phyloP scores from a whole-genome alignment of 2,797 vertebrate genomes.

The Myioborus miniatus region DNA sequence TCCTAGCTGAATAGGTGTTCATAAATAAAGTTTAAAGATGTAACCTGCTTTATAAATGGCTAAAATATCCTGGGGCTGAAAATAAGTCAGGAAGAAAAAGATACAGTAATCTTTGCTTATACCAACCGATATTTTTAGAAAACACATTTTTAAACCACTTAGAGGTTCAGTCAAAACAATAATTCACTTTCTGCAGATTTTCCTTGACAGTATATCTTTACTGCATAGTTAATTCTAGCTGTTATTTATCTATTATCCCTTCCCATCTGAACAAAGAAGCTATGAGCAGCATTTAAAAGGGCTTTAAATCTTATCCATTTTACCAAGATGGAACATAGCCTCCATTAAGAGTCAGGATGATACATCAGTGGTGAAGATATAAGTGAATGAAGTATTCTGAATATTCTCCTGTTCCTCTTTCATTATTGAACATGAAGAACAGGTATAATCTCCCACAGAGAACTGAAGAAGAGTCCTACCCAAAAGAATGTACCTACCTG shows the following conservation, averaged over 20 bases:
- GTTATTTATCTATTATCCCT: background rate
- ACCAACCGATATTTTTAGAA: background rate
- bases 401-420: background rate
- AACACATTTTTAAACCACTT: slow-evolving; percentile 2
- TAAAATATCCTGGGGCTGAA: background rate
- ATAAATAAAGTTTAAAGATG: background rate
- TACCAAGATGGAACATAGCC: background rate
- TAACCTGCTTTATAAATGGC: background rate
- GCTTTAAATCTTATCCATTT: background rate
- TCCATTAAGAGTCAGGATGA: background rate
- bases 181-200: background rate
- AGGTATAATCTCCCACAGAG: background rate
- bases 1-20: background rate
- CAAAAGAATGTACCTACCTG: background rate
- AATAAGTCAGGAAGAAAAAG: background rate
- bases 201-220: background rate
- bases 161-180: background rate
- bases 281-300: background rate
- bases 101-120: background rate
- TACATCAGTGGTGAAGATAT: background rate
- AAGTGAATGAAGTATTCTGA: background rate
- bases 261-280: background rate
- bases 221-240: background rate
- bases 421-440: background rate
- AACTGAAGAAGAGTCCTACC: background rate